These are phyloP conservation scores for Dendrocopos noguchii DNA, from an alignment of 2,113 vertebrate genomes.

Conservation along the genomic window DNA sequence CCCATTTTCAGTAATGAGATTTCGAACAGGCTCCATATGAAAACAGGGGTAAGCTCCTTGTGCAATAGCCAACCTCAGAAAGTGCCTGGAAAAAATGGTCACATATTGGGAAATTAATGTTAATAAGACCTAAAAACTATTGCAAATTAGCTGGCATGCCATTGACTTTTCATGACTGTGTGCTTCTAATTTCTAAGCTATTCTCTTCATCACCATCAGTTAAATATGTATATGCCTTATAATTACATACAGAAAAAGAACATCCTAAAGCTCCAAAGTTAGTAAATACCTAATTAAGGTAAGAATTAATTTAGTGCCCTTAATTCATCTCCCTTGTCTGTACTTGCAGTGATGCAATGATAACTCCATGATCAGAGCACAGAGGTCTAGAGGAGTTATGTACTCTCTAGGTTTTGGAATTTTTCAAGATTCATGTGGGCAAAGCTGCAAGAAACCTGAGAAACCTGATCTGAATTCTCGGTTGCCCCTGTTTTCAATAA, in stretches of 20 bases:
- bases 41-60: background rate
- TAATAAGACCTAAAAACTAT: background rate
- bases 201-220: background rate
- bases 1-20: conserved; percentile 6
- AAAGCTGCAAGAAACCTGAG: background rate
- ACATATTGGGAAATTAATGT: background rate
- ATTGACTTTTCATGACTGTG: background rate
- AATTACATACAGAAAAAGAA: background rate
- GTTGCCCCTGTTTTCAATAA: background rate
- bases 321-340: background rate
- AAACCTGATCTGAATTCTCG: background rate
- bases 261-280: background rate
- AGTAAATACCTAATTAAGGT: background rate
- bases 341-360: background rate
- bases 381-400: background rate
- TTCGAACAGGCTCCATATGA: background rate
- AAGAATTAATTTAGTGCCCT: background rate
- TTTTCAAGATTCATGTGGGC: background rate
- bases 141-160: background rate
- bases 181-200: background rate
- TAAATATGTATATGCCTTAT: background rate
- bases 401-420: background rate
- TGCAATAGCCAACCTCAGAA: background rate
- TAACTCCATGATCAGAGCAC: background rate
- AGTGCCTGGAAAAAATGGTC: background rate